Base-by-base conservation (phyloP, 2,113 vertebrate genomes). In the Hydropotes inermis region DNA sequence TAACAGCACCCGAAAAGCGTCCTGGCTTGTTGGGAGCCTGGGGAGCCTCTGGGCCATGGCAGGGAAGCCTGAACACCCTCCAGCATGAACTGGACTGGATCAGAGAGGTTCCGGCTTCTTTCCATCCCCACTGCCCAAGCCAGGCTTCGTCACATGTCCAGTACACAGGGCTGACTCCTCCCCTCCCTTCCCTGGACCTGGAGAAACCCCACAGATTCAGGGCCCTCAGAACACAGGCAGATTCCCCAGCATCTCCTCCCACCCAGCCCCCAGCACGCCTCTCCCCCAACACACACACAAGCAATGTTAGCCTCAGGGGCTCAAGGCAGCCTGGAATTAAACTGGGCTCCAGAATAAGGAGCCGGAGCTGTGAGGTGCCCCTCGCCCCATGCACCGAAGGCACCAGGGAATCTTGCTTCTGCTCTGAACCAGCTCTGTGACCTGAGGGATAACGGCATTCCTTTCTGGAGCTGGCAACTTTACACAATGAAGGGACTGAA, bases 161-260 rank as follows among this genome's bases (percentile, higher is more conserved):
- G 60, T 12, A 30, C 58, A 55, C 4, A 39, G 27, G 39, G 61
- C 9, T 81, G 5, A 78, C 61, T 74, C 76, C 61, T 43, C 4
- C 39, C 39, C 47, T 93, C 27, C 16, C 12, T 28, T 54, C 16
- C 54, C 33, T 28, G 16, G 79, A n/a, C 61, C 67, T 52, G 15
- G 70, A 79, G 36, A 52, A 97, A 74, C 78, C n/a, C n/a, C 57
- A 86, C 25, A 89, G 58, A 55, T 6, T 36, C 21, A 95, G 84
- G 33, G 13, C 45, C 76, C 25, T 52, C 21, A 9, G 58, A 87
- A 54, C 2, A 6, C 6, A 78, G 82, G 57, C 39, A 45, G 36
- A 60, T 16, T 50, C 25, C 76, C 82, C 21, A 39, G 45, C n/a
- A 15, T 50, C 19, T 50, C n/a, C 58, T 36, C 16, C 39, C 11